These are phyloP conservation scores for Puntigrus tetrazona DNA, from an alignment of 2,113 vertebrate species.

Conservation along the genomic window DNA sequence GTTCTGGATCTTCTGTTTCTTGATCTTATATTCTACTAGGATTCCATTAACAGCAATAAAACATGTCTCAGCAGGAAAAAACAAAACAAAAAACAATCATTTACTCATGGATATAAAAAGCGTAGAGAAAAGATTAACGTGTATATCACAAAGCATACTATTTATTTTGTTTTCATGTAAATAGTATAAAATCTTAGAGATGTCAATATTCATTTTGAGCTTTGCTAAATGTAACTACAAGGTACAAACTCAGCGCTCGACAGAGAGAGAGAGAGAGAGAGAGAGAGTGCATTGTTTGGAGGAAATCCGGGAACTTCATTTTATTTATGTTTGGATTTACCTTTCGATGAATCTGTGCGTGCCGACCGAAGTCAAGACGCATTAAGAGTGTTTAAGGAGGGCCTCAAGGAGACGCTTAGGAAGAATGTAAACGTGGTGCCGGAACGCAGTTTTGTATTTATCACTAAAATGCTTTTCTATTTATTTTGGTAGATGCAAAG, in stretches of 20 bases:
- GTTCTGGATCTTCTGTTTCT: slow-evolving; percentile 53
- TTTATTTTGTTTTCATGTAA: slow-evolving; percentile 75
- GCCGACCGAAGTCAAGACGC: neutral
- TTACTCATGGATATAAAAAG: slow-evolving; percentile 68
- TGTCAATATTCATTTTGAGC: slow-evolving; percentile 74
- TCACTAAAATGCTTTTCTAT: slow-evolving; percentile 63
- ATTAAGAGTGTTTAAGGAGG: slow-evolving; percentile 37
- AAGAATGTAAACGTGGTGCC: slow-evolving; percentile 72
- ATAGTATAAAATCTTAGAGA: slow-evolving; percentile 76
- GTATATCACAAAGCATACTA: slow-evolving; percentile 63
- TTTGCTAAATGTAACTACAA: slow-evolving; percentile 76
- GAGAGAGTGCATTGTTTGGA: slow-evolving; percentile 59
- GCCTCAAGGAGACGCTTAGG: slow-evolving; percentile 48
- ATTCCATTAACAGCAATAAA: slow-evolving; percentile 84
- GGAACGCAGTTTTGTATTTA: slow-evolving; percentile 70
- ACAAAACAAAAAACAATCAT: slow-evolving; percentile 55
- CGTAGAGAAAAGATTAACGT: slow-evolving; percentile 61
- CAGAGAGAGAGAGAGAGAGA: slow-evolving; percentile 49
- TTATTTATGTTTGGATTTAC: neutral
- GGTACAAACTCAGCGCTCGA: slow-evolving; percentile 63
- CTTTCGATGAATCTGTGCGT: neutral
- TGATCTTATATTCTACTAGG: slow-evolving; percentile 67
- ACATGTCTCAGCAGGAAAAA: slow-evolving; percentile 76
- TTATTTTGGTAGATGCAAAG: slow-evolving; percentile 27
- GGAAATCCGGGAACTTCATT: neutral